phyloP scores from a whole-genome alignment of 2,888 invertebrate genomes.

The Tanytarsus gracilentus region DNA sequence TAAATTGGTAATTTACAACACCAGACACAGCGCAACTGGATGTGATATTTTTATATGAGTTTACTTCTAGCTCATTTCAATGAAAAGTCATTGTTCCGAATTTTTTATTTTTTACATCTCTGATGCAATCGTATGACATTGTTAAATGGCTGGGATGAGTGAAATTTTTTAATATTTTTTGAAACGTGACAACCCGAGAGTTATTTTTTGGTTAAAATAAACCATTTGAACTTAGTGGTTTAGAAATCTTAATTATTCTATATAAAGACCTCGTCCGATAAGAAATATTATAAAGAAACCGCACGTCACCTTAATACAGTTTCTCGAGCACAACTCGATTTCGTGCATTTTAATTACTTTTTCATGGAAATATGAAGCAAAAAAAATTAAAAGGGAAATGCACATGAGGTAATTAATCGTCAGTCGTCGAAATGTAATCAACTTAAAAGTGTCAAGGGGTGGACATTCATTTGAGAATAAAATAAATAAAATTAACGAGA shows the following conservation, averaged over 20 bases:
- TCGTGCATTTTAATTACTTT: conserved; percentile 20
- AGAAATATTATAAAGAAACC: background rate
- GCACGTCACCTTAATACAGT: background rate
- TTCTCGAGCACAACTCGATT: background rate
- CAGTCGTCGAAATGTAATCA: no score
- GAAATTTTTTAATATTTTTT: conserved; percentile 1
- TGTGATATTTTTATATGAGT: background rate
- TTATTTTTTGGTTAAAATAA: background rate
- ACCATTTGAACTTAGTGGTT: no score
- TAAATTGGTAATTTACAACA: conserved; percentile 21
- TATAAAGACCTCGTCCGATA: conserved; percentile 1
- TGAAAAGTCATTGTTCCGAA: conserved; percentile 22
- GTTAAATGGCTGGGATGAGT: conserved; percentile 14
- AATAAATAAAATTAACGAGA: no score
- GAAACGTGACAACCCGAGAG: background rate
- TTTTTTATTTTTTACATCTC: conserved; percentile 13
- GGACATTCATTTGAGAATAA: no score
- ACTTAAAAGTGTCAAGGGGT: no score
- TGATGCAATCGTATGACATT: conserved; percentile 14
- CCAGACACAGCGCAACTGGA: background rate
- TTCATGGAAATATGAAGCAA: background rate
- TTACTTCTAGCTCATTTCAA: conserved; percentile 5
- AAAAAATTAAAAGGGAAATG: conserved; percentile 3
- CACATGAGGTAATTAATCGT: no score
- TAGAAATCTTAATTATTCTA: background rate